Base-by-base conservation (phyloP, 2,797 vertebrate genomes). In the Hemibagrus guttatus region DNA sequence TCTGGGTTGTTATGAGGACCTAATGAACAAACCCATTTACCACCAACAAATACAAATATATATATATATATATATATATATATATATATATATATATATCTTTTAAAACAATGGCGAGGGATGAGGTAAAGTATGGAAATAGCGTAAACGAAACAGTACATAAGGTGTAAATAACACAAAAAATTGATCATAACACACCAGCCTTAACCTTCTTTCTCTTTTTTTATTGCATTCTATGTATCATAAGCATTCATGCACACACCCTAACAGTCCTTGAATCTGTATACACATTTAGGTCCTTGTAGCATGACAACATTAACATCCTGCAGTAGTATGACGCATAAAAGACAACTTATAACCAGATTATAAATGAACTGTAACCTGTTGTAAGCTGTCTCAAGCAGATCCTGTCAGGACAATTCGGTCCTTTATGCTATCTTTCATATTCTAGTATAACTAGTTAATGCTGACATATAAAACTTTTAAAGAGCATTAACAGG, bases 381-480 rank as follows among this genome's bases (percentile, higher is more conserved):
- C 23, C 56, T 84, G 83, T 58, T 85, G 39, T 64, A 79, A 85
- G 78, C 46, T 84, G 85, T 84, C 69, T 61, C 54, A 91, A 91
- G 93, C 93, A 92, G 92, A 94, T 89, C 90, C 93, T 92, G 91
- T 87, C 83, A 71, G 59, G 87, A 92, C 89, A 86, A 90, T 84
- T 82, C 84, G 31, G 85, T 49, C 76, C 2, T 76, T 80, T 84
- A 90, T 84, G 28, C 6, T 54, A 68, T 52, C 49, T 52, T 83
- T 91, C 89, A 42, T 91, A 91, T 89, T 88, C 90, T 92, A 91
- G 87, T 91, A 90, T 90, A 93, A 93, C 91, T 93, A 90, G 91
- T 90, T 95, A 91, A 95, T 92, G 93, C 93, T 93, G 92, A 91
- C 92, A 84, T 91, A 90, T 92, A 93, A 94, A 94, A 93, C 91